These are phyloP conservation scores for Lagorchestes hirsutus DNA, from an alignment of 2,797 vertebrate species.

Conservation along the genomic window DNA sequence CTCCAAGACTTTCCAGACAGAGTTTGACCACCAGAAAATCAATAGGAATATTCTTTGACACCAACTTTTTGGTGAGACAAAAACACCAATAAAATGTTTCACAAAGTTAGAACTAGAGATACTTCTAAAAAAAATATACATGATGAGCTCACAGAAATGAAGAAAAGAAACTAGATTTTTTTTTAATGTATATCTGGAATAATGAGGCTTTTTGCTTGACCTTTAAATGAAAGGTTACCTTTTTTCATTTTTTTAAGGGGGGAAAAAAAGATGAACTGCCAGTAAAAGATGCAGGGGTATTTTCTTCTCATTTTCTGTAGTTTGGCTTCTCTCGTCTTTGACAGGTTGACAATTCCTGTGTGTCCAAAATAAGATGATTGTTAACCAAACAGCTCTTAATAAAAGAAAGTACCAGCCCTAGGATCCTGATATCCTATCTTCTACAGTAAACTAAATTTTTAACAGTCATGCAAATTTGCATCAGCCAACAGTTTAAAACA, in stretches of 20 bases:
- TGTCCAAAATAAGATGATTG: conserved; percentile 36
- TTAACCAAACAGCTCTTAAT: conserved; percentile 3
- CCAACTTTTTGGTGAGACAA: conserved; percentile 20
- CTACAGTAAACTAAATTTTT: conserved; percentile 24
- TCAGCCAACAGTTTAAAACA: conserved; percentile 21
- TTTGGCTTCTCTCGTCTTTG: background rate
- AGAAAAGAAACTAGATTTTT: conserved; percentile 10
- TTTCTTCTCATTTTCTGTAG: background rate
- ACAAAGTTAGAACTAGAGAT: conserved; percentile 29
- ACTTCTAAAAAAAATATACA: conserved; percentile 41
- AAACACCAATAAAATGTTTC: background rate
- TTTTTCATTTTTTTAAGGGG: conserved; percentile 4
- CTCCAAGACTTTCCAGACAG: background rate
- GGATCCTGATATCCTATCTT: background rate
- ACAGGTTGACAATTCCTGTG: background rate
- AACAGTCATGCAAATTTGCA: conserved; percentile 13
- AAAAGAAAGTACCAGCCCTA: conserved; percentile 19
- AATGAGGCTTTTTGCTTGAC: background rate
- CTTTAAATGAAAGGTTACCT: conserved; percentile 43
- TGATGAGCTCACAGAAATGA: conserved; percentile 9
- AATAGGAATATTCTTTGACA: background rate
- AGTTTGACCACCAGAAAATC: background rate
- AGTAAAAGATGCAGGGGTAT: conserved; percentile 15
- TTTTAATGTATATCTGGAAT: background rate
- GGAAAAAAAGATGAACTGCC: conserved; percentile 3